These are phyloP conservation scores for Oncorhynchus clarkii DNA, from an alignment of 2,113 vertebrate species.

Conservation along the genomic window DNA sequence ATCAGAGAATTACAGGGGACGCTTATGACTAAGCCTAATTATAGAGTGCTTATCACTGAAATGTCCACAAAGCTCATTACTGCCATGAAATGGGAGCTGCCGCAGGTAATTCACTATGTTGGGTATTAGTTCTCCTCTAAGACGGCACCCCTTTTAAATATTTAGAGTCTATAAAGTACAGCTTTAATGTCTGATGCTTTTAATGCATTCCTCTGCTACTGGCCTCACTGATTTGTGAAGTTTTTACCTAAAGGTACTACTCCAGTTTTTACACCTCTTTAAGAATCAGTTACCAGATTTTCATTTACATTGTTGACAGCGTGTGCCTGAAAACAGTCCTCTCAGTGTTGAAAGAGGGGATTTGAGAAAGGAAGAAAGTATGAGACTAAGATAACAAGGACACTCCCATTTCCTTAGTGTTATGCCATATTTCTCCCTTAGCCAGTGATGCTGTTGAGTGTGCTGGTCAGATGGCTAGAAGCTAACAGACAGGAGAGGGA, in stretches of 20 bases:
- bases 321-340: background rate
- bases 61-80: conserved; percentile 78
- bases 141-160: conserved; percentile 58
- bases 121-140: conserved; percentile 64
- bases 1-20: conserved; percentile 75
- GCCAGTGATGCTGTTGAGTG: background rate
- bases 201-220: conserved; percentile 55
- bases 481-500: background rate
- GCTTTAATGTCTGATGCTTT: conserved; percentile 65
- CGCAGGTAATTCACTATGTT: conserved; percentile 72
- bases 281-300: conserved; percentile 60
- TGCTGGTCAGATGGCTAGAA: background rate
- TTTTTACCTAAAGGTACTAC: conserved; percentile 51
- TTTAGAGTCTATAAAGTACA: conserved; percentile 67
- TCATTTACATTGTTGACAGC: background rate
- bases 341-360: background rate
- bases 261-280: conserved; percentile 46
- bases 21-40: conserved; percentile 80
- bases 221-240: conserved; percentile 50
- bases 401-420: background rate
- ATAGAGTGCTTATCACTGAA: conserved; percentile 71
- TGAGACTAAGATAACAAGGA: background rate
- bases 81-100: conserved; percentile 66
- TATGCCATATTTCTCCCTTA: background rate
- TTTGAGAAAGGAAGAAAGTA: background rate